Conservation (phyloP, 2,888 invertebrate genomes). For the Drosophila diplacantha region DNA sequence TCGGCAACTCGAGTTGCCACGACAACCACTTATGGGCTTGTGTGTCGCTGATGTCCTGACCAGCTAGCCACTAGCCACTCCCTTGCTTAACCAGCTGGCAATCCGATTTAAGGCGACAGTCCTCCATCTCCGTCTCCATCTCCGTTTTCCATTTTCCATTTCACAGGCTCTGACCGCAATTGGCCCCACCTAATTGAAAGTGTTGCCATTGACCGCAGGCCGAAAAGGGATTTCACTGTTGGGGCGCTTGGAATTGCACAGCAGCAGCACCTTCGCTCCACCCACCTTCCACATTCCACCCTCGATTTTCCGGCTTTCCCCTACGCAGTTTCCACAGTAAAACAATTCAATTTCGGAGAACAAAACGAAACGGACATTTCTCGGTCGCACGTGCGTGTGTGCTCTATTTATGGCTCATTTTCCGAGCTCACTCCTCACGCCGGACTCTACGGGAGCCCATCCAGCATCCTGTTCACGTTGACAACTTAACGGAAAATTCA, state of each 20-base stretch:
- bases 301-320: background rate
- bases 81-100: conserved; percentile 8
- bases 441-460: conserved; percentile 1
- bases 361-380: conserved; percentile 12
- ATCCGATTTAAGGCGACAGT: conserved; percentile 18
- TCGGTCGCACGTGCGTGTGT: conserved; percentile 19
- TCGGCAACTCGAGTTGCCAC: conserved; percentile 8
- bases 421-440: background rate
- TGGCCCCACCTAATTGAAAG: conserved; percentile 31
- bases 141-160: conserved; percentile 1
- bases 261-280: background rate
- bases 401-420: conserved; percentile 32
- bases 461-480: conserved; percentile 36
- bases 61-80: background rate
- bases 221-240: conserved; percentile 27
- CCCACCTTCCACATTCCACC: background rate
- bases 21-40: conserved; percentile 5
- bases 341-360: conserved; percentile 32
- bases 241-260: conserved; percentile 10
- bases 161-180: conserved; percentile 8
- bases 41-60: background rate
- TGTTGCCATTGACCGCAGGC: conserved; percentile 37
- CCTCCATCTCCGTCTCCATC: background rate
- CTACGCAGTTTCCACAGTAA: background rate
- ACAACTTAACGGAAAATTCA: conserved; percentile 61